Conservation (phyloP, 2,113 vertebrate species). For the Phrynocephalus versicolor region DNA sequence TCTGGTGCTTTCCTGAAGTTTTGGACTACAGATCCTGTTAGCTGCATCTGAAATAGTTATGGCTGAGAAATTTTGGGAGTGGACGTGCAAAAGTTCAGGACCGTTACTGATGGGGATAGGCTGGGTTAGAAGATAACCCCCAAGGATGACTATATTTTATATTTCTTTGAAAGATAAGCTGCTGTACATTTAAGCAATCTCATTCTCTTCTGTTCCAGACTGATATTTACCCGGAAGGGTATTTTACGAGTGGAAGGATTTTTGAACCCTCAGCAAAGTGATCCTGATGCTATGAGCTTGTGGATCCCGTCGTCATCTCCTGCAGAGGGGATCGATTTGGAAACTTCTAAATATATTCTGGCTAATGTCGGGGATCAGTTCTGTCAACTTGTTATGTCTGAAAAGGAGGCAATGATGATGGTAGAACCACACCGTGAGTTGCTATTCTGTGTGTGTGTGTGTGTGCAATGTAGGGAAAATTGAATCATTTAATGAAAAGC, state of each 20-base stretch:
- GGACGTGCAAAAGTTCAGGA: neutral
- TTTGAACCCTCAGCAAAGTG: conserved; percentile 95
- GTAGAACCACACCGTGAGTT: conserved; percentile 97
- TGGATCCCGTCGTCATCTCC: conserved; percentile 91
- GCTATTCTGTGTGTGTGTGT: conserved; percentile 37
- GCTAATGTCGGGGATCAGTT: conserved; percentile 99
- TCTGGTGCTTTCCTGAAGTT: neutral
- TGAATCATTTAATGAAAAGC: neutral
- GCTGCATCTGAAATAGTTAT: neutral
- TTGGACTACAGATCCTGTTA: too few species aligned
- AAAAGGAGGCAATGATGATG: conserved; percentile 99
- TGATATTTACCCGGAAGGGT: conserved; percentile 96
- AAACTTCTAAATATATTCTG: conserved; percentile 98
- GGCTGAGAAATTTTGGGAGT: neutral
- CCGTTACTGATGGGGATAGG: neutral
- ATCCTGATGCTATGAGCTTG: conserved; percentile 94
- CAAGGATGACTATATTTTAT: accelerated
- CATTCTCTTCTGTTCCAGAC: conserved; percentile 70
- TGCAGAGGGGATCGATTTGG: conserved; percentile 93
- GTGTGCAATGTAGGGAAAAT: neutral
- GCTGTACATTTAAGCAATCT: conserved; percentile 11
- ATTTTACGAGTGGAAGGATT: conserved; percentile 96
- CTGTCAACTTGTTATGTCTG: conserved; percentile 98
- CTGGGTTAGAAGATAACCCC: too few species aligned
- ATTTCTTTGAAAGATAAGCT: neutral